Evolutionary conservation across 2,888 invertebrate genomes (phyloP).

Genomic region (Baronia brevicornis): DNA sequence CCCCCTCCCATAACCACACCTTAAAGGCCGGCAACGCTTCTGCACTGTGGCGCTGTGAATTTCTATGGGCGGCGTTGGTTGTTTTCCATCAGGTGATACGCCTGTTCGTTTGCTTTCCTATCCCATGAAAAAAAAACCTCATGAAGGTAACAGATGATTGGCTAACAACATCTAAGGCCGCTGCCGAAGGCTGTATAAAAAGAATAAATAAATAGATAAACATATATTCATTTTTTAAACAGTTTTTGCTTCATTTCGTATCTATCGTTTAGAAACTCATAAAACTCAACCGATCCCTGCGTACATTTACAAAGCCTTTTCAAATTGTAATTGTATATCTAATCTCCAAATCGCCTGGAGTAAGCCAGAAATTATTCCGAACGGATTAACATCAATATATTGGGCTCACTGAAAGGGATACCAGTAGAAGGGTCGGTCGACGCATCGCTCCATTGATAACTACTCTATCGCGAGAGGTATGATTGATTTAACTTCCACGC

Average conservation of each 20-base stretch:
- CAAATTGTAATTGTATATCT: constrained; percentile 9
- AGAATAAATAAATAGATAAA: too few species aligned
- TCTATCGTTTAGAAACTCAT: background rate
- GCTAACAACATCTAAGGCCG: too few species aligned
- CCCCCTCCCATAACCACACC: too few species aligned
- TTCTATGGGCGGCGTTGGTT: too few species aligned
- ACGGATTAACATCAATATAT: constrained; percentile 20
- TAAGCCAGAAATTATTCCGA: constrained; percentile 19
- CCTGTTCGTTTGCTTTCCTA: too few species aligned
- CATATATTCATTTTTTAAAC: constrained; percentile 2
- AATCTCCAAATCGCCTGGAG: constrained; percentile 4
- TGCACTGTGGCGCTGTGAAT: too few species aligned
- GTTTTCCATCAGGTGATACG: too few species aligned
- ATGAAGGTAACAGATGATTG: too few species aligned
- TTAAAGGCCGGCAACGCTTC: too few species aligned
- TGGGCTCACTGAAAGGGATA: constrained; percentile 2
- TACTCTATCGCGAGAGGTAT: background rate
- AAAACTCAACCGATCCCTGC: constrained; percentile 4
- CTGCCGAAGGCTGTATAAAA: too few species aligned
- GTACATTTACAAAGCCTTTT: constrained; percentile 4
- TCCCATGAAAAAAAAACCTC: too few species aligned
- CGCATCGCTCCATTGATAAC: constrained; percentile 2
- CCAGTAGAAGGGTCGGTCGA: constrained; percentile 3
- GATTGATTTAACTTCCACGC: constrained; percentile 12
- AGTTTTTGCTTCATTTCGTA: constrained; percentile 3